Base-by-base conservation (phyloP, 2,113 vertebrate species). In the Lampris megalopsis region DNA sequence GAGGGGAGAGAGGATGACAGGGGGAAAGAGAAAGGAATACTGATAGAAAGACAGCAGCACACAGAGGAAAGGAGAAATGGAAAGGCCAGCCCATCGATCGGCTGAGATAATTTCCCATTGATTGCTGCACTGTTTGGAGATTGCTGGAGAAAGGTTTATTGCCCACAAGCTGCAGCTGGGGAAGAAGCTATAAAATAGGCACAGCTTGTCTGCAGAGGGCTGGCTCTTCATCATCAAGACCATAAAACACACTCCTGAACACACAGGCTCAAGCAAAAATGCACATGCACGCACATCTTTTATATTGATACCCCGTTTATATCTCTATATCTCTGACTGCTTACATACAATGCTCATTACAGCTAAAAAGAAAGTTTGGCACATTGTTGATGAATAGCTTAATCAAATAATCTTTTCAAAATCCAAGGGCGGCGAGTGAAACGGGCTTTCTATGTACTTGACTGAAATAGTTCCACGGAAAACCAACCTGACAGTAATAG, bases 101-200 rank as follows among this genome's bases (percentile, higher is more conserved):
- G 84, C 87, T 85, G 82, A 93, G 91, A 95, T 94, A 90, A 94
- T 94, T 94, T 93, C 84, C 90, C 94, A 94, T 94, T 94, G 94
- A 95, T 94, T 92, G 92, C 90, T 92, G 87, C 90, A 90, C 90
- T 92, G 91, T 90, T 93, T 91, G 89, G 92, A 91, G 91, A 90
- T 89, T 91, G 92, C 91, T 86, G 74, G 85, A 86, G 91, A 90
- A 90, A 89, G 91, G 92, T 94, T 95, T 95, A 94, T 94, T 92
- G 90, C 88, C 89, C 92, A 87, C 89, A 89, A 73, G 83, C 85
- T 91, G 91, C 92, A 93, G 91, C 90, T 85, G 86, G 82, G 89
- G 90, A 90, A 89, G 80, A 80, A 83, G 86, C 87, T 85, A 88
- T 93, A 89, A 92, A 93, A 91, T 90, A 85, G 86, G 82, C 63